Evolutionary conservation across 2,113 vertebrate species (phyloP).

Genomic region (Mus musculus): DNA sequence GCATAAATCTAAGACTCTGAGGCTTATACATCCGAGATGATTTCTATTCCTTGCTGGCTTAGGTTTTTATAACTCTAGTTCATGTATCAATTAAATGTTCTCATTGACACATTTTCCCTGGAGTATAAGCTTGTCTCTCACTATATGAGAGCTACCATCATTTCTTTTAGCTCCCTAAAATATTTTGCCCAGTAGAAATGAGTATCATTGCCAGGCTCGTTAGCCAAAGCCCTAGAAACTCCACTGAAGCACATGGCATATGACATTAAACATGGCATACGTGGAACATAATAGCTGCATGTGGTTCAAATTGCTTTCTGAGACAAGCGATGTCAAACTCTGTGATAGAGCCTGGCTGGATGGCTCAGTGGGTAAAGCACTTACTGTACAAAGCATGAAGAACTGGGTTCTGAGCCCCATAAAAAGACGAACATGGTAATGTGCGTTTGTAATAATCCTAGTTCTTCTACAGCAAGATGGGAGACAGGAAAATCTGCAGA

Average conservation of each 20-base stretch:
- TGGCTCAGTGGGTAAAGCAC: not conserved
- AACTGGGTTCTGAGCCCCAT: not conserved
- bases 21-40: not conserved
- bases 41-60: slow-evolving; percentile 45
- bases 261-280: slow-evolving; percentile 23
- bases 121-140: slow-evolving; percentile 10
- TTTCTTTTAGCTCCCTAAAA: not conserved
- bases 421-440: not conserved
- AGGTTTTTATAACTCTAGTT: slow-evolving; percentile 55
- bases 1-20: slow-evolving; percentile 41
- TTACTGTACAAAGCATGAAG: not conserved
- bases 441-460: not conserved
- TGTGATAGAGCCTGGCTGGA: not conserved
- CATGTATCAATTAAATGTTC: slow-evolving; percentile 24
- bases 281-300: not conserved
- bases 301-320: slow-evolving; percentile 36
- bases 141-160: not conserved
- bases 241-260: slow-evolving; percentile 3
- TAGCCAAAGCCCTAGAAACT: slow-evolving; percentile 38
- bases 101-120: not conserved
- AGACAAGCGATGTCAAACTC: not conserved
- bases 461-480: not conserved
- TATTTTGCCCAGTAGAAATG: not conserved
- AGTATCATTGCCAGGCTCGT: slow-evolving; percentile 10
- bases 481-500: not conserved